phyloP scores from a whole-genome alignment of 2,113 vertebrate genomes.

The Seriola dumerili region DNA sequence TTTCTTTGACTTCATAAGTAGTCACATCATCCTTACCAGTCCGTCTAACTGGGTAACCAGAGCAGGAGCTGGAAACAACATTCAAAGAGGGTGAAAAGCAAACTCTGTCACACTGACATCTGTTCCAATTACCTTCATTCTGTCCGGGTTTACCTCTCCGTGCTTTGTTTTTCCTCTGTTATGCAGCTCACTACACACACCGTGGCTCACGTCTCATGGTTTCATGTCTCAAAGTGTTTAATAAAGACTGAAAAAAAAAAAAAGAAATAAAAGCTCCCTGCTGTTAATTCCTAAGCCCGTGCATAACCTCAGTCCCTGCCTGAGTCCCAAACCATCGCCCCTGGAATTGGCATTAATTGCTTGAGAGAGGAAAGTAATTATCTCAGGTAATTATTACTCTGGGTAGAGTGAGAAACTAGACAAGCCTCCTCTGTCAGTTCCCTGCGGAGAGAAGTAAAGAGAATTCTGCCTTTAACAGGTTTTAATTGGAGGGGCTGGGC shows the following conservation, averaged over 20 bases:
- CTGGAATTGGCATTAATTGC: slow-evolving; percentile 85
- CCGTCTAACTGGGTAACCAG: neutral
- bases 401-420: slow-evolving; percentile 80
- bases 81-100: slow-evolving; percentile 2
- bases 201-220: slow-evolving; percentile 20
- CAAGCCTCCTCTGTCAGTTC: slow-evolving; percentile 66
- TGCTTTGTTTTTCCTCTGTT: slow-evolving; percentile 15
- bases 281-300: slow-evolving; percentile 62
- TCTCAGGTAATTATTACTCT: slow-evolving; percentile 88
- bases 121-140: slow-evolving; percentile 37
- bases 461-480: slow-evolving; percentile 80
- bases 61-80: neutral
- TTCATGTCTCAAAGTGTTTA: slow-evolving; percentile 65
- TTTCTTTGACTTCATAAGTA: slow-evolving; percentile 8
- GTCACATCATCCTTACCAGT: neutral
- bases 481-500: slow-evolving; percentile 85
- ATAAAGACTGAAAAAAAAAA: slow-evolving; percentile 52
- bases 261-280: slow-evolving; percentile 55
- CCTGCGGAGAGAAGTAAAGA: slow-evolving; percentile 74
- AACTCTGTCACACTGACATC: slow-evolving; percentile 31
- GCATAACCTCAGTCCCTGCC: slow-evolving; percentile 58
- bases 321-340: slow-evolving; percentile 74
- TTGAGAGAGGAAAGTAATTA: slow-evolving; percentile 86
- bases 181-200: slow-evolving; percentile 26
- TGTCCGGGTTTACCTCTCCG: slow-evolving; percentile 4